phyloP scores from a whole-genome alignment of 2,797 vertebrate genomes.

The Iguana delicatissima region DNA sequence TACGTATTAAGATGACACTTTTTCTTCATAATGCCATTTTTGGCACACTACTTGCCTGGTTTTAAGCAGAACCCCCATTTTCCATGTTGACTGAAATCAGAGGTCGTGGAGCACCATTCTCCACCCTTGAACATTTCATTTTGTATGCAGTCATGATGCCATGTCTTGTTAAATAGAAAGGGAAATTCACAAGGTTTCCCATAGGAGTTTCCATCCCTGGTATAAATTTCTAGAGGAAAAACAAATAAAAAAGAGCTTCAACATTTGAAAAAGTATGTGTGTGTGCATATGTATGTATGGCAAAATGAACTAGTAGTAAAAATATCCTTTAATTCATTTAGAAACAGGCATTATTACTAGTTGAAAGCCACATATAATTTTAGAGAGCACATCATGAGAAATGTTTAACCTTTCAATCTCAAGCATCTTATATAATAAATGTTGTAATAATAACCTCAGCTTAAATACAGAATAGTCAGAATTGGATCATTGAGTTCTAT shows the following conservation, averaged over 20 bases:
- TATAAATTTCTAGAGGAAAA: slow-evolving; percentile 86
- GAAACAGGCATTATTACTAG: neutral
- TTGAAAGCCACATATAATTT: neutral
- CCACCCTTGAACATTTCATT: slow-evolving; percentile 54
- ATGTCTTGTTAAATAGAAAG: slow-evolving; percentile 85
- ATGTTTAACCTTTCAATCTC: no score
- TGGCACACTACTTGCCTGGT: slow-evolving; percentile 82
- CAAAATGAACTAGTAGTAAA: neutral
- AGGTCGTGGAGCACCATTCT: slow-evolving; percentile 89
- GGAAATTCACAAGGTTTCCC: slow-evolving; percentile 92
- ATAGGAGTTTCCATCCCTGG: slow-evolving; percentile 87
- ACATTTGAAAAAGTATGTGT: neutral
- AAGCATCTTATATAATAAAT: no score
- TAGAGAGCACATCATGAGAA: neutral
- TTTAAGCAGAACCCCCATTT: slow-evolving; percentile 90
- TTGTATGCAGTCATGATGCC: slow-evolving; percentile 90
- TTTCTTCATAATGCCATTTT: neutral
- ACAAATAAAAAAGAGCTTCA: neutral
- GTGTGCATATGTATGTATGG: neutral
- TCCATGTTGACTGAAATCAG: slow-evolving; percentile 80
- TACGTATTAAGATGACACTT: neutral
- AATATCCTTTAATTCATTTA: neutral
- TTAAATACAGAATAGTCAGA: no score
- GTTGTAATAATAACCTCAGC: no score
- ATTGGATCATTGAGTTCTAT: no score